Evolutionary conservation across 2,888 invertebrate species (phyloP).

Genomic region (Ptycholaimellus sp.): DNA sequence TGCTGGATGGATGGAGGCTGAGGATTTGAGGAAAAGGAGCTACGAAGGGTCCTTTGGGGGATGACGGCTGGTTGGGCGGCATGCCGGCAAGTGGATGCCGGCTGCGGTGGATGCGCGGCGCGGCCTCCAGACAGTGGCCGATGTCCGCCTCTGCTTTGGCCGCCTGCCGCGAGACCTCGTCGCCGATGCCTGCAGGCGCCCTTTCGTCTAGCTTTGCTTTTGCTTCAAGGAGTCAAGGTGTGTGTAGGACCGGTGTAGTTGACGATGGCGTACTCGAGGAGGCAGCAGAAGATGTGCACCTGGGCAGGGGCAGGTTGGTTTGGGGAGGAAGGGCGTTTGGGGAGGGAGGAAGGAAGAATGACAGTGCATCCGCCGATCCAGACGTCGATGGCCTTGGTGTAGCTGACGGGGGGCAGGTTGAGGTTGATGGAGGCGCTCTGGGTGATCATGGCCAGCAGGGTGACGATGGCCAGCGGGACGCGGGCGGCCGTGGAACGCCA

Average conservation of each 20-base stretch:
- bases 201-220: too few species aligned
- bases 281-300: slow-evolving; percentile 21
- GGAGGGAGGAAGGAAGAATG: slow-evolving; percentile 4
- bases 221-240: too few species aligned
- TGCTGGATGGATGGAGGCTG: too few species aligned
- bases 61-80: too few species aligned
- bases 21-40: too few species aligned
- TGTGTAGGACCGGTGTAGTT: slow-evolving; percentile 24
- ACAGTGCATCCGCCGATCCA: slow-evolving; percentile 20
- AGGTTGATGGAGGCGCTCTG: slow-evolving; percentile 15
- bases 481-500: slow-evolving; percentile 25
- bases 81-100: too few species aligned
- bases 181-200: too few species aligned
- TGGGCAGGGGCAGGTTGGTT: background rate
- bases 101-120: too few species aligned
- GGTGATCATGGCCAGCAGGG: slow-evolving; percentile 24
- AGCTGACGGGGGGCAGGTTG: slow-evolving; percentile 23
- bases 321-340: background rate
- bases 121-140: too few species aligned
- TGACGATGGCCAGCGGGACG: slow-evolving; percentile 24
- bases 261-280: slow-evolving; percentile 23
- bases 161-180: too few species aligned
- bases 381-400: slow-evolving; percentile 24
- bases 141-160: too few species aligned
- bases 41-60: too few species aligned